Evolutionary conservation across 2,113 vertebrate genomes (phyloP).

Genomic region (Eleginops maclovinus): DNA sequence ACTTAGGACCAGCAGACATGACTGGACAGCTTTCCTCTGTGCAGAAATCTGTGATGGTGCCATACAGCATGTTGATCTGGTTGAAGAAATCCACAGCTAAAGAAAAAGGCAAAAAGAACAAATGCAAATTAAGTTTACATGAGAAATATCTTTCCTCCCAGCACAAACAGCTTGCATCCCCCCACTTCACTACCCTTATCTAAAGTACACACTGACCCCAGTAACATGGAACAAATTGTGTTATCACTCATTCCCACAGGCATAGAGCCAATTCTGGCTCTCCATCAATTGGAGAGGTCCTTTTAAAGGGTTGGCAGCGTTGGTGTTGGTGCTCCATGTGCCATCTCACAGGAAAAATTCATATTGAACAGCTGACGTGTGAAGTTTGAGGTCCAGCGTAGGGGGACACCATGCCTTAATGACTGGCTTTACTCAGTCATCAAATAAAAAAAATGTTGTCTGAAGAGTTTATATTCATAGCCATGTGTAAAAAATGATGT

Average conservation of each 20-base stretch:
- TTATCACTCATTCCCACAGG: slow-evolving; percentile 43
- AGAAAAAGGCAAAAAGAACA: background rate
- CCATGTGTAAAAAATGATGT: background rate
- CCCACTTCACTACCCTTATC: slow-evolving; percentile 11
- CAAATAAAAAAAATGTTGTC: background rate
- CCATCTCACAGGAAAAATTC: slow-evolving; percentile 4
- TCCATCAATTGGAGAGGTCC: slow-evolving; percentile 27
- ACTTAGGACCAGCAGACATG: slow-evolving; percentile 97
- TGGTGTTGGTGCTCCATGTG: slow-evolving; percentile 9
- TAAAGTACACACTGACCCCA: slow-evolving; percentile 39
- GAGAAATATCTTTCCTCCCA: background rate
- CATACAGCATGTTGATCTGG: slow-evolving; percentile 98
- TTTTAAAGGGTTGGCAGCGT: slow-evolving; percentile 34
- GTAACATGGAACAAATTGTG: slow-evolving; percentile 30
- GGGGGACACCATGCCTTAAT: background rate
- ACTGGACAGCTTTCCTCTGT: slow-evolving; percentile 91
- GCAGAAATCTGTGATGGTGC: slow-evolving; percentile 97
- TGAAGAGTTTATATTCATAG: background rate
- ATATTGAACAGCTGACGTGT: slow-evolving; percentile 26
- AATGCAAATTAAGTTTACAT: background rate
- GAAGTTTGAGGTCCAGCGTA: background rate
- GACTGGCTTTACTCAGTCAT: background rate
- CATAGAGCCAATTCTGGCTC: slow-evolving; percentile 23
- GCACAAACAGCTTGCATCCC: slow-evolving; percentile 20
- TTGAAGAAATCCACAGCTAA: slow-evolving; percentile 98